Percentiles rank a stretch among this genome's conserved stretches.
Evolutionary conservation across 2,113 vertebrate genomes (phyloP).

Genomic region (Lepisosteus oculatus): DNA sequence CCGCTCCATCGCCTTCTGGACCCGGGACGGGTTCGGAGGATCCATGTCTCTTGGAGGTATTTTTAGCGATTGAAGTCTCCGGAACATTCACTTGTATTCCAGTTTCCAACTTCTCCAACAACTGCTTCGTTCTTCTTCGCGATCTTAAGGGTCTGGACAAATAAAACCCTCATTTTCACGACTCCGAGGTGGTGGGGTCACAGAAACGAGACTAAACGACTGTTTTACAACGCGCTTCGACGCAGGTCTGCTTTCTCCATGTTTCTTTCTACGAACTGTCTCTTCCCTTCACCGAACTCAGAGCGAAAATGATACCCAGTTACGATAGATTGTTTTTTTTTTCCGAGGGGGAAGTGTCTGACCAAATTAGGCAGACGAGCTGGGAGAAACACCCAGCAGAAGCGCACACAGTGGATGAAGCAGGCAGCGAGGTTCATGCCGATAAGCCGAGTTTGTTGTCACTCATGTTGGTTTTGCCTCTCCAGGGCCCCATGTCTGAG

Average conservation of each 20-base stretch:
- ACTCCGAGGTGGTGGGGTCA: too few relatives aligned
- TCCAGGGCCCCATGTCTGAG: background rate
- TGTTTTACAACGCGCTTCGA: too few relatives aligned
- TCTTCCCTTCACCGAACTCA: background rate
- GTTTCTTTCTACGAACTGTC: background rate
- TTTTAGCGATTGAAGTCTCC: slow-evolving; percentile 8
- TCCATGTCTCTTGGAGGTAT: slow-evolving; percentile 43
- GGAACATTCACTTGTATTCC: slow-evolving; percentile 57
- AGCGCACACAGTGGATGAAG: too few relatives aligned
- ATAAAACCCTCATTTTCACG: slow-evolving; percentile 51
- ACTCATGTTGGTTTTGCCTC: background rate
- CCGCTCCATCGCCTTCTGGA: slow-evolving; percentile 50
- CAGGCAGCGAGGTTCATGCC: too few relatives aligned
- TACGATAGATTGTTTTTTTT: background rate
- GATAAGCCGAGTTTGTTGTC: too few relatives aligned
- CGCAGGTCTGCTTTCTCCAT: background rate
- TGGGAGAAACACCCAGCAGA: background rate
- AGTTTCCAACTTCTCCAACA: slow-evolving; percentile 52
- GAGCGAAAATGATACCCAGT: background rate
- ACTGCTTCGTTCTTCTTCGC: slow-evolving; percentile 33
- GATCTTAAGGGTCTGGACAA: slow-evolving; percentile 26
- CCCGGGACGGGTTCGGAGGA: slow-evolving; percentile 17
- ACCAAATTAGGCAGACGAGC: background rate
- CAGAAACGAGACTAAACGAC: too few relatives aligned
- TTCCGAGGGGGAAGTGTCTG: background rate